Base-by-base conservation (phyloP, 2,888 invertebrate species). In the Seira sanloemensis region DNA sequence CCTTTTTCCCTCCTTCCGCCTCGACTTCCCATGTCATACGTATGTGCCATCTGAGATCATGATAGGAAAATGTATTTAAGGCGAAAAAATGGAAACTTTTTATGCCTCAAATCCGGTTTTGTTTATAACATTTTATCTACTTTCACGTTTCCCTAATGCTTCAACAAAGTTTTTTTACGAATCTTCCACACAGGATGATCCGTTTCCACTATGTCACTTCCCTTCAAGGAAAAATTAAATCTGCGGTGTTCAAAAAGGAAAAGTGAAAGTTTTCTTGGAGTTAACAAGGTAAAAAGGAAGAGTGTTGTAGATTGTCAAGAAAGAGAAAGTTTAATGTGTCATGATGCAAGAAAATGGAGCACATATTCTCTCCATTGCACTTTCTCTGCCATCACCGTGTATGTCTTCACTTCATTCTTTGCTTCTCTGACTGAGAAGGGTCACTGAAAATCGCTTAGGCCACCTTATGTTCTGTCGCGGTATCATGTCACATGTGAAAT, bases 141-240 rank as follows among this genome's bases (percentile, higher is more conserved):
- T 58, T 4, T n/a, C n/a, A n/a, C 37, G 12, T 37, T 37, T 58
- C 18, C 58, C 18, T n/a, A n/a, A n/a, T n/a, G n/a, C 58, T 58
- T n/a, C 5, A 18, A n/a, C 7, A 58, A 58, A 58, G 9, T 58
- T 58, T 58, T 18, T 18, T 58, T 18, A 4, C n/a, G 2, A 16
- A 9, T 58, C 18, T 16, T 58, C 9, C 5, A 58, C 58, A 58
- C 58, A 58, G 58, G 58, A 58, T 58, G n/a, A 58, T 58, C 58
- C 58, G 58, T 58, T 58, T 58, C 58, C n/a, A n/a, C n/a, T n/a
- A n/a, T n/a, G n/a, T n/a, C n/a, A n/a, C 58, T 58, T 58, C 58
- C 4, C 18, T n/a, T 58, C 58, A 58, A n/a, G n/a, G n/a, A 58
- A 58, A 18, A 37, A 37, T 37, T 37, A 37, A 37, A 37, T 37